Conservation (phyloP, 1,140 invertebrate species). For the Aphaenogaster floridana region DNA sequence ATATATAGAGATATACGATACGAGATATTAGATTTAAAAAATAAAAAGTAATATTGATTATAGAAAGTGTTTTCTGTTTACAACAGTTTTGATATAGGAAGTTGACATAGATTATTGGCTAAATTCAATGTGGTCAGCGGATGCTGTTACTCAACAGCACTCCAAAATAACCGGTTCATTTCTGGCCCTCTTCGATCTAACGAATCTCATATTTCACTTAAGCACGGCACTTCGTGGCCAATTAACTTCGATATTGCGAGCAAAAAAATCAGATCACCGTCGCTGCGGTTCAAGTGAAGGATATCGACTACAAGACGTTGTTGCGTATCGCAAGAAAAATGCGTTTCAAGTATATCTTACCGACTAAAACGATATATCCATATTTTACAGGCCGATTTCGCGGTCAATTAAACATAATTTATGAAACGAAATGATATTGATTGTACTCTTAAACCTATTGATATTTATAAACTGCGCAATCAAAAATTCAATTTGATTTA, state of each 20-base stretch:
- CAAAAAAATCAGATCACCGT: constrained; percentile 55
- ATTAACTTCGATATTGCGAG: constrained; percentile 57
- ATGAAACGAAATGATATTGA: background rate
- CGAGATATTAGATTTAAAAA: background rate
- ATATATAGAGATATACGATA: no score
- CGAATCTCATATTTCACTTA: constrained; percentile 68
- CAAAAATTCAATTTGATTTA: background rate
- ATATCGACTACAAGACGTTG: constrained; percentile 9
- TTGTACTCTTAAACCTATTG: background rate
- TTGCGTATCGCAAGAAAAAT: constrained; percentile 30
- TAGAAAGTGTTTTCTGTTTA: background rate
- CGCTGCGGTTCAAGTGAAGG: constrained; percentile 19
- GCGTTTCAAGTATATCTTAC: constrained; percentile 8
- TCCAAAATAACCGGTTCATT: constrained; percentile 55
- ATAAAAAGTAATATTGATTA: constrained; percentile 9
- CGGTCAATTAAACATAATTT: constrained; percentile 7
- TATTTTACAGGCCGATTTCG: background rate
- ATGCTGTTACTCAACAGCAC: constrained; percentile 28
- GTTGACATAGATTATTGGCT: background rate
- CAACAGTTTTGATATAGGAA: background rate
- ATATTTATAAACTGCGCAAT: background rate
- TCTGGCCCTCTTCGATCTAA: constrained; percentile 55
- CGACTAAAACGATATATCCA: background rate
- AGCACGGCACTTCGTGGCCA: constrained; percentile 56
- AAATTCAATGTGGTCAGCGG: constrained; percentile 17